Base-by-base conservation (phyloP, 2,888 invertebrate genomes). In the Phrixothrix hirtus region DNA sequence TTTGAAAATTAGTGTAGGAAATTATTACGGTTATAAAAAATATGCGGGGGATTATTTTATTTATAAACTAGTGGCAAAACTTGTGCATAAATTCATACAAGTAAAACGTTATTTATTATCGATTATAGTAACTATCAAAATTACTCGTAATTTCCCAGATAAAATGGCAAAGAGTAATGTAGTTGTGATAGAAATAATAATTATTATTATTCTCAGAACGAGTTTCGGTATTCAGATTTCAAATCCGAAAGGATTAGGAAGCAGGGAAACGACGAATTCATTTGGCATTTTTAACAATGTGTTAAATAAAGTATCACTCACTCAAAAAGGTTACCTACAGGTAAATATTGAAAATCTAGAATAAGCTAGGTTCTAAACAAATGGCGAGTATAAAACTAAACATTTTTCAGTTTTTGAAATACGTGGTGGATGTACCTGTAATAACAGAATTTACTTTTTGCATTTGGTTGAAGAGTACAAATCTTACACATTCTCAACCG, bases 311-410 rank as follows among this genome's bases (percentile, higher is more conserved):
- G 79, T 83, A 13, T 74, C 79, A 9, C 72, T 87, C n/a, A 83
- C 83, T 1, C 87, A 87, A 69, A 82, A 80, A 65, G 86, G 86
- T 63, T 87, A 82, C 64, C 83, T 86, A 36, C 86, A 87, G 82
- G 86, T 86, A 71, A 66, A 58, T 16, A 17, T 10, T 17, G 9
- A 14, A 2, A 35, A 35, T 17, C 2, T 11, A 21, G 11, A 15
- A 11, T 16, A 9, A 34, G 15, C 10, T n/a, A 9, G 13, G 3
- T 6, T 31, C 31, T 12, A 13, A 4, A 31, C 10, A 31, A 31
- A 29, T 9, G 6, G 11, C 10, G 9, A 7, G 31, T 31, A 31
- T 12, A 2, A 1, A 36, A 25, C 11, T n/a, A n/a, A n/a, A 21
- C 50, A 44, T 39, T 57, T 66, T 72, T 14, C 67, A 81, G 81